phyloP scores from a whole-genome alignment of 2,888 invertebrate genomes.

The Mythimna loreyi region DNA sequence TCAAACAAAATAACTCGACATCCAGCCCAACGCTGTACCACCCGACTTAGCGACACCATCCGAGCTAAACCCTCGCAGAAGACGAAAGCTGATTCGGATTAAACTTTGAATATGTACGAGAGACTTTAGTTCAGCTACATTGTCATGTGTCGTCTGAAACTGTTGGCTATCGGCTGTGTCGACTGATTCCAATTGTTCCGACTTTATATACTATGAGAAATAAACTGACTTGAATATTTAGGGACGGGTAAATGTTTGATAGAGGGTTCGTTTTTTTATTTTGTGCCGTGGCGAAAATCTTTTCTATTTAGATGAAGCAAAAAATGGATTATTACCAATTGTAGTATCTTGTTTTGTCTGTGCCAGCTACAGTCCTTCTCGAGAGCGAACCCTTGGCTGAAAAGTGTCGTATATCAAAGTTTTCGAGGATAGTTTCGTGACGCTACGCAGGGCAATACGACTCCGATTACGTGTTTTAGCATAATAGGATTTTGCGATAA shows the following conservation, averaged over 20 bases:
- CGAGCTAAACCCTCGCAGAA: conserved; percentile 74
- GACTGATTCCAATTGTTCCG: conserved; percentile 59
- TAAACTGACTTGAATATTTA: conserved; percentile 49
- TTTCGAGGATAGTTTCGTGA: too few species aligned
- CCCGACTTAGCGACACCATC: conserved; percentile 70
- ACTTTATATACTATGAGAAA: conserved; percentile 45
- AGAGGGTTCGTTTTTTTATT: conserved; percentile 7
- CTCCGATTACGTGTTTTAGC: too few species aligned
- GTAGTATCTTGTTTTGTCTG: too few species aligned
- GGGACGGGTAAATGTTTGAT: conserved; percentile 16
- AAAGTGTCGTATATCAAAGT: too few species aligned
- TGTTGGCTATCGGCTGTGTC: conserved; percentile 61
- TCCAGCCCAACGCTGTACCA: conserved; percentile 45
- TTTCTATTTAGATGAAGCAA: not conserved
- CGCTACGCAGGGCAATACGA: too few species aligned
- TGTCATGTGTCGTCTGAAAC: conserved; percentile 68
- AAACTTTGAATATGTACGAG: conserved; percentile 86
- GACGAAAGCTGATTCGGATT: conserved; percentile 84
- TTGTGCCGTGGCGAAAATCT: not conserved
- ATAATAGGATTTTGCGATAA: too few species aligned
- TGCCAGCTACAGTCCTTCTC: too few species aligned
- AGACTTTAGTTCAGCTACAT: conserved; percentile 73
- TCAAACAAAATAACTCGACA: conserved; percentile 25
- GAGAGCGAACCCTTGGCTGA: too few species aligned
- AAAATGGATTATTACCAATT: not conserved